Base-by-base conservation (phyloP, 1,140 invertebrate species). In the Drosophila ohnishii region DNA sequence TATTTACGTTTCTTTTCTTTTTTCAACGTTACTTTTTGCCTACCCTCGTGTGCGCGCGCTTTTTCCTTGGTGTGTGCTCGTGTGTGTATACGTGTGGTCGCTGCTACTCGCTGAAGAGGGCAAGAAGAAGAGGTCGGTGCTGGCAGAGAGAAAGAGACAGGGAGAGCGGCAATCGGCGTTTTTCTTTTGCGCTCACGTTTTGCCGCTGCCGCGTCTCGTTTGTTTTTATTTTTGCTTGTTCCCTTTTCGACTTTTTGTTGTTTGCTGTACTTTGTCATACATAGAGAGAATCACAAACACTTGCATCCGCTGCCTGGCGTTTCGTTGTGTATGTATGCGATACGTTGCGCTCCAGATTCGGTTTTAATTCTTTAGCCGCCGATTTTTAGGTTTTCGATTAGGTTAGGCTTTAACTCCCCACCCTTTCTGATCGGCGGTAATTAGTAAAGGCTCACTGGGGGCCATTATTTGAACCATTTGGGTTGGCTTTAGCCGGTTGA, bases 161-260 rank as follows among this genome's bases (percentile, higher is more conserved):
- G 60, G 11, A 47, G 30, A 66, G 51, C 51, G 51, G 66, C 61
- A 71, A 62, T 88, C 72, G 67, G 65, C 57, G 35, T 53, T 62
- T 80, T 66, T 55, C 63, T 70, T 84, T 88, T 78, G 65, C 40
- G 39, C 42, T 67, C 77, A 80, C 77, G 70, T 88, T 88, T 80
- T 78, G 70, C 77, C 77, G 77, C 73, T 61, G 80, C 71, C 82
- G 78, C 80, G 77, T 80, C 85, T 88, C 84, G 84, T 88, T 88
- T 80, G 83, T 88, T 88, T 88, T 88, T 88, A 87, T 88, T 88
- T 89, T 88, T 87, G 37, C 80, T 80, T 77, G 67, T 87, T 88
- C 78, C 75, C 66, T 86, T 86, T 82, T 86, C 58, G 82, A 86
- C 82, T 86, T 88, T 86, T 88, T 88, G 82, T 86, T 88, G 85